These are phyloP conservation scores for Phania funesta DNA, from an alignment of 2,888 invertebrate genomes.

Conservation along the genomic window DNA sequence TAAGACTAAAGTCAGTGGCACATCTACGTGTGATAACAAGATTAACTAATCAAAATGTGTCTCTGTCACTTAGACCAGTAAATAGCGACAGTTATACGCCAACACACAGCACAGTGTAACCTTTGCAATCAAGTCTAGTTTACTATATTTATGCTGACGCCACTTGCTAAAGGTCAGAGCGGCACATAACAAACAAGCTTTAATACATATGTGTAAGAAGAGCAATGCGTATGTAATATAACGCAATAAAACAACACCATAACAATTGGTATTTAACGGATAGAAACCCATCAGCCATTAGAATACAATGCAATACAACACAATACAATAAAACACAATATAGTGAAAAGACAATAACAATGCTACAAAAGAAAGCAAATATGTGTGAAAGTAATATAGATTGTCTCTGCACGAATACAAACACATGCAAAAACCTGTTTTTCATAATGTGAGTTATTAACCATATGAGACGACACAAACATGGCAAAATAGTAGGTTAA, in stretches of 20 bases:
- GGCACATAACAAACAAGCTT: not conserved
- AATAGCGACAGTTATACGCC: slow-evolving; percentile 33
- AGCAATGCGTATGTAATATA: not conserved
- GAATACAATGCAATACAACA: not conserved
- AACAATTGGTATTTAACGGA: slow-evolving; percentile 33
- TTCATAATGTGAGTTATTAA: no score
- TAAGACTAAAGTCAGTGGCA: slow-evolving; percentile 14
- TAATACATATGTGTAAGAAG: not conserved
- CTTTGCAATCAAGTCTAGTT: slow-evolving; percentile 32
- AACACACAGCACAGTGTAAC: slow-evolving; percentile 6
- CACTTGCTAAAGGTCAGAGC: not conserved
- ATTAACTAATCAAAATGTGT: slow-evolving; percentile 47
- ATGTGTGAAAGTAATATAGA: not conserved
- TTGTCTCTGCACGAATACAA: slow-evolving; percentile 2
- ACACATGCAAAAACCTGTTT: no score
- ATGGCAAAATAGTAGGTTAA: no score
- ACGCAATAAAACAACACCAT: slow-evolving; percentile 8
- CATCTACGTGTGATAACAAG: not conserved
- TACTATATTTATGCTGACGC: slow-evolving; percentile 23
- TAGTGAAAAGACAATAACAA: slow-evolving; percentile 1
- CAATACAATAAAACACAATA: slow-evolving; percentile 3
- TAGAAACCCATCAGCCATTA: slow-evolving; percentile 16
- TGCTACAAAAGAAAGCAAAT: not conserved
- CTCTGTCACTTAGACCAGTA: slow-evolving; percentile 29
- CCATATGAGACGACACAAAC: no score